phyloP scores from a whole-genome alignment of 1,140 invertebrate genomes.

The Stegodyphus mimosarum region DNA sequence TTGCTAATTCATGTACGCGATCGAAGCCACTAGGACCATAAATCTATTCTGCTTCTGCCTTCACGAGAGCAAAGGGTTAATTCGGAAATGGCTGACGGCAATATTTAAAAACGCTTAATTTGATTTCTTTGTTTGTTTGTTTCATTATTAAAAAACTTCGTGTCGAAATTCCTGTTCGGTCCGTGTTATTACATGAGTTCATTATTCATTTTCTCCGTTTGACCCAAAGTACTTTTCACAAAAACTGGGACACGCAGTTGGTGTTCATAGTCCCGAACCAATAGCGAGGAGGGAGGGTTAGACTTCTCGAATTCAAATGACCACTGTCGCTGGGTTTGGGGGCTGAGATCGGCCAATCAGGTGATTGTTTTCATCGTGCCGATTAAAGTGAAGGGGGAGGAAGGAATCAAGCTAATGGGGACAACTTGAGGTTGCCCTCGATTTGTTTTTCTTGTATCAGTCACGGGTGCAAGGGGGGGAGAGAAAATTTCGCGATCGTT shows the following conservation, averaged over 20 bases:
- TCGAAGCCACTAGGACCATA: neutral
- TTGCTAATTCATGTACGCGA: no score
- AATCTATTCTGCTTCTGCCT: neutral
- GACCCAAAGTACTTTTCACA: slow-evolving; percentile 20
- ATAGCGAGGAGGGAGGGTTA: slow-evolving; percentile 22
- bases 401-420: slow-evolving; percentile 16
- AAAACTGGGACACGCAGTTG: neutral
- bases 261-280: neutral
- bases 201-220: slow-evolving; percentile 31
- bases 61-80: slow-evolving; percentile 6
- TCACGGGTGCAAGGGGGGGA: neutral
- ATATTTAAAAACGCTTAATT: slow-evolving; percentile 25
- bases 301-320: slow-evolving; percentile 19
- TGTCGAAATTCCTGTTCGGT: slow-evolving; percentile 8
- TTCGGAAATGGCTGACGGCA: slow-evolving; percentile 12
- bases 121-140: slow-evolving; percentile 21
- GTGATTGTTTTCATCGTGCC: no score
- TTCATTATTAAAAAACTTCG: neutral
- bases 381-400: neutral
- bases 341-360: slow-evolving; percentile 12
- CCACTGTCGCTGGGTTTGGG: slow-evolving; percentile 22
- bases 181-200: slow-evolving; percentile 13
- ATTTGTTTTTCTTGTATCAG: slow-evolving; percentile 15
- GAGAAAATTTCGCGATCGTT: neutral
- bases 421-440: slow-evolving; percentile 43